Percentiles rank a stretch among this genome's conserved stretches.
Evolutionary conservation across 1,140 invertebrate species (phyloP).

Genomic region (Coelopa frigida): DNA sequence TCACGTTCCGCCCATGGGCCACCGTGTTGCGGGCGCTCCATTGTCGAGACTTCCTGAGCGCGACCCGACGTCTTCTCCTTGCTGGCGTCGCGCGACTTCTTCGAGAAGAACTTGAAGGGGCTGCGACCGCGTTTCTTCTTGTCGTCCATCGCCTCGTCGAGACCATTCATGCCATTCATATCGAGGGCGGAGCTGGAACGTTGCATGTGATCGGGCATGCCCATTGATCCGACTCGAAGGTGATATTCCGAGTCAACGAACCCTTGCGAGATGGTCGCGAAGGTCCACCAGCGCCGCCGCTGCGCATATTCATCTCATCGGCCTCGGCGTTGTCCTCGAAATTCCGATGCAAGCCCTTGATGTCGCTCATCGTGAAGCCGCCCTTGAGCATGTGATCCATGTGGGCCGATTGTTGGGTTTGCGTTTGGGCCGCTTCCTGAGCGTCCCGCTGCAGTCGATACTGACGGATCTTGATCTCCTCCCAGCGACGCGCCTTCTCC

Average conservation of each 20-base stretch:
- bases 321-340: conserved; percentile 76
- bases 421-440: conserved; percentile 50
- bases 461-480: conserved; percentile 82
- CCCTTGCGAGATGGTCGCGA: conserved; percentile 66
- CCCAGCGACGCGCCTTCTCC: conserved; percentile 77
- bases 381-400: conserved; percentile 88
- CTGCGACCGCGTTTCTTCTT: conserved; percentile 82
- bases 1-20: conserved; percentile 39
- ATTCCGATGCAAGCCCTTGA: conserved; percentile 80
- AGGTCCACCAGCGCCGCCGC: too few species aligned
- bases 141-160: conserved; percentile 57
- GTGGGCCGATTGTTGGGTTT: conserved; percentile 51
- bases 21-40: conserved; percentile 39
- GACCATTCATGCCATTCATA: conserved; percentile 58
- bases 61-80: conserved; percentile 30
- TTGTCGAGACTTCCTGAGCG: conserved; percentile 21
- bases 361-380: conserved; percentile 88
- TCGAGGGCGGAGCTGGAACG: conserved; percentile 67
- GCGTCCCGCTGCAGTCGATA: conserved; percentile 66
- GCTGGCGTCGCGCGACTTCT: conserved; percentile 40
- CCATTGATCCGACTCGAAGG: conserved; percentile 27
- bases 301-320: conserved; percentile 56
- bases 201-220: conserved; percentile 49
- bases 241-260: conserved; percentile 57
- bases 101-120: conserved; percentile 69